Evolutionary conservation across 2,113 vertebrate species (phyloP).

Genomic region (Balaeniceps rex): DNA sequence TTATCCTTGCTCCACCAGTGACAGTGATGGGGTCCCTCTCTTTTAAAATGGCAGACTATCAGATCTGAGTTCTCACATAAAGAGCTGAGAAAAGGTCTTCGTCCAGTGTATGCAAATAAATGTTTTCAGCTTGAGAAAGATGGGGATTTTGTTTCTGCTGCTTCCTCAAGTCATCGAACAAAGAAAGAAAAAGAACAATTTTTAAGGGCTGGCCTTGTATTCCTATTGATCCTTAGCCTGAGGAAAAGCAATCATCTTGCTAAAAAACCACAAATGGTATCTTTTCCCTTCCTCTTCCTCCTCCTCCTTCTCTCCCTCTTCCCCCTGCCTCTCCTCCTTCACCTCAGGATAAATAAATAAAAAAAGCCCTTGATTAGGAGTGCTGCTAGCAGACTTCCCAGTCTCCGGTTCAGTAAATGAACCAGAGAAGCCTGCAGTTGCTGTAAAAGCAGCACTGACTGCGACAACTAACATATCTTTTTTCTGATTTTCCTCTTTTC

Average conservation of each 20-base stretch:
- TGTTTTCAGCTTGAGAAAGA: not conserved
- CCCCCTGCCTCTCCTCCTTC: not conserved
- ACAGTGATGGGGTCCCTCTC: not conserved
- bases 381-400: not conserved
- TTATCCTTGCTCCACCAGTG: not conserved
- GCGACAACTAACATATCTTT: not conserved
- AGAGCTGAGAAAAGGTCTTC: not conserved
- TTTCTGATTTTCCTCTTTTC: constrained; percentile 17
- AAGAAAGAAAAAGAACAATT: not conserved
- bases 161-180: not conserved
- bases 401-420: constrained; percentile 21
- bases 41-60: not conserved
- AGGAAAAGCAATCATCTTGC: not conserved
- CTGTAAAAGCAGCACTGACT: not conserved
- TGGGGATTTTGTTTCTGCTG: not conserved
- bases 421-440: not conserved
- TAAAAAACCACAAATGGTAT: not conserved
- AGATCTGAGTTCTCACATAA: not conserved
- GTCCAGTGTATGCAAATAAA: not conserved
- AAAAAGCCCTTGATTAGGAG: not conserved
- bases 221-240: not conserved
- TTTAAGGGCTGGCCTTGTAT: not conserved
- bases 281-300: not conserved
- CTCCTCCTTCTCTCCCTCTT: not conserved
- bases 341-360: not conserved